Conservation (phyloP, 2,888 invertebrate species). For the Mimumesa dahlbomi region DNA sequence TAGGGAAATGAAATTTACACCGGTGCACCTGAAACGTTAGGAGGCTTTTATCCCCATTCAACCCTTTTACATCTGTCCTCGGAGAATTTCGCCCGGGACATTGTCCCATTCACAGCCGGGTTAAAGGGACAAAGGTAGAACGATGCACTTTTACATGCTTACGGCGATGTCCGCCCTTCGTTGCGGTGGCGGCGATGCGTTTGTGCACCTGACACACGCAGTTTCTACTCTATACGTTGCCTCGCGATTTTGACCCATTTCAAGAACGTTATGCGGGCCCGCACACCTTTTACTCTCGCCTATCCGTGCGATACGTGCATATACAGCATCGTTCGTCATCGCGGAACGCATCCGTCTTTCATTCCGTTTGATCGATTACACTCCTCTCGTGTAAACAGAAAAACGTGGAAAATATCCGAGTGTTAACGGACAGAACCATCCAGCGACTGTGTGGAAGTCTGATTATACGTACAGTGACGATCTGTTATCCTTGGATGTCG, state of each 20-base stretch:
- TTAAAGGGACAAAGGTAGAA: not conserved
- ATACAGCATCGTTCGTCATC: no score
- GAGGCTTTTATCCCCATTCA: slow-evolving; percentile 42
- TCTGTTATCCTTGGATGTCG: no score
- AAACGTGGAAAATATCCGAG: no score
- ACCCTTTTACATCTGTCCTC: slow-evolving; percentile 26
- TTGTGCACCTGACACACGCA: no score
- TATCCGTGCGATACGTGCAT: not conserved
- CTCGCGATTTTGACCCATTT: slow-evolving; percentile 7
- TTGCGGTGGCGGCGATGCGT: not conserved
- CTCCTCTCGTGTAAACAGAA: no score
- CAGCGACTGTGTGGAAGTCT: no score
- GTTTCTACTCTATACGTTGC: not conserved
- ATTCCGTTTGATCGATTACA: no score
- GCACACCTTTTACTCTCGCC: not conserved
- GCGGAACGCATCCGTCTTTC: no score
- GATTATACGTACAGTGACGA: no score
- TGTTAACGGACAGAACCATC: no score
- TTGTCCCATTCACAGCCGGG: slow-evolving; percentile 21
- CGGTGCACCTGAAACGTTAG: slow-evolving; percentile 30
- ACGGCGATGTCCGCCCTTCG: not conserved
- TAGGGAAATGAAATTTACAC: slow-evolving; percentile 25
- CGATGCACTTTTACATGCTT: slow-evolving; percentile 14
- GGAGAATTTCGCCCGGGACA: slow-evolving; percentile 31
- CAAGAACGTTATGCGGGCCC: not conserved